phyloP scores from a whole-genome alignment of 2,888 invertebrate species.

The Callyntrura guangdongensis region DNA sequence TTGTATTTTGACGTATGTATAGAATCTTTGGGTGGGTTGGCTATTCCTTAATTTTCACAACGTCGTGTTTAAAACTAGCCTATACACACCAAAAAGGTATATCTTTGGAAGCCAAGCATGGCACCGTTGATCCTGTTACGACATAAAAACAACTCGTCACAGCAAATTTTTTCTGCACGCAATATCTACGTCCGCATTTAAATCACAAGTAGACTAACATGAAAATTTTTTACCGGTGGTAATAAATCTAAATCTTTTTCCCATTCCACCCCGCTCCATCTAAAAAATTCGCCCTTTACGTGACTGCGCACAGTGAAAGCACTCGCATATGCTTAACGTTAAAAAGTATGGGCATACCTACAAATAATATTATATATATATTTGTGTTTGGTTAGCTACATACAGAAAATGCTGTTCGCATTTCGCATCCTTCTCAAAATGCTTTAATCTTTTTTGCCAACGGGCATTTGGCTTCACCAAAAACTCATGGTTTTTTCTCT shows the following conservation, averaged over 20 bases:
- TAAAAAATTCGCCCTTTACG: neutral
- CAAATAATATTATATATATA: too few species aligned
- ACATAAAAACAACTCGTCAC: constrained; percentile 44
- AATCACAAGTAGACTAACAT: constrained; percentile 6
- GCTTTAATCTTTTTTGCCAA: too few species aligned
- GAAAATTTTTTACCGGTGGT: constrained; percentile 25
- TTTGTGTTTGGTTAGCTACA: too few species aligned
- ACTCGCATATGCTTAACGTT: neutral
- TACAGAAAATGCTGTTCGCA: too few species aligned
- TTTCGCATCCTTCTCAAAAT: too few species aligned
- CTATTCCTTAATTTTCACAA: neutral
- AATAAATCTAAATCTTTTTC: constrained; percentile 57
- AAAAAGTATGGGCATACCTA: neutral
- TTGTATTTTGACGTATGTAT: too few species aligned
- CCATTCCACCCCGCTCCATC: neutral
- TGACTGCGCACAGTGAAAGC: neutral
- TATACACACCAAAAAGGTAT: neutral
- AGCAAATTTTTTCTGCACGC: constrained; percentile 38
- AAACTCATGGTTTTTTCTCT: too few species aligned
- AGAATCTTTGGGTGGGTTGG: too few species aligned
- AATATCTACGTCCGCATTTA: neutral
- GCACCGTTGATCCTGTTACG: neutral
- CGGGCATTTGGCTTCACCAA: too few species aligned
- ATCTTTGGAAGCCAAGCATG: neutral
- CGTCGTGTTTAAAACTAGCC: neutral